A percentile compares a stretch with the other conserved stretches of the same genome.
Evolutionary conservation across 2,797 vertebrate genomes (phyloP).

Genomic region (Manis javanica): DNA sequence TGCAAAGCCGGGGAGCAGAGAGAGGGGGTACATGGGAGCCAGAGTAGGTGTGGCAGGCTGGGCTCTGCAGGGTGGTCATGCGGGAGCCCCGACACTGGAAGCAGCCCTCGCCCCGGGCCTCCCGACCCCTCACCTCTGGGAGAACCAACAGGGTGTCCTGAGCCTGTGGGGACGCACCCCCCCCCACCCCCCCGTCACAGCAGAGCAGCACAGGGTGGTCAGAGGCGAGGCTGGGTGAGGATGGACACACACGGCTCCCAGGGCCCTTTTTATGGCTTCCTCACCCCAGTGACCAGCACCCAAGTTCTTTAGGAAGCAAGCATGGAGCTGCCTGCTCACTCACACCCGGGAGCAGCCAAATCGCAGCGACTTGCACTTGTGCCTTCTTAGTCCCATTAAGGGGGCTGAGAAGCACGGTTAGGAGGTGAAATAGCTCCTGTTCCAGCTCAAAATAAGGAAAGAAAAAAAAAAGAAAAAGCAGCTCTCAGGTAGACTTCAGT

Average conservation of each 20-base stretch:
- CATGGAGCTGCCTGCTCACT: background rate
- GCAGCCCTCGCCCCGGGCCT: background rate
- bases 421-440: too few relatives aligned
- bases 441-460: background rate
- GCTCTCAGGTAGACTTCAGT: background rate
- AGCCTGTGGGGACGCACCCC: background rate
- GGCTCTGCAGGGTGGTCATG: too few relatives aligned
- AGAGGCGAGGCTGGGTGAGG: background rate
- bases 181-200: background rate
- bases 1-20: background rate
- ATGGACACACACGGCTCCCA: background rate
- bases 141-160: fast-evolving
- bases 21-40: background rate
- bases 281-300: background rate
- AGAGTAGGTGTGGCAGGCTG: too few relatives aligned
- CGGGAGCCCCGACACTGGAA: too few relatives aligned
- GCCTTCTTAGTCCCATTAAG: background rate
- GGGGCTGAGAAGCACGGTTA: background rate
- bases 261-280: background rate
- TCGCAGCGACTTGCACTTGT: fast-evolving
- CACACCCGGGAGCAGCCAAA: background rate
- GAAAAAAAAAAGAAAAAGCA: too few relatives aligned
- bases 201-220: background rate
- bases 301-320: background rate
- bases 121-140: background rate